phyloP scores from a whole-genome alignment of 2,888 invertebrate genomes.

The Pomacea canaliculata region DNA sequence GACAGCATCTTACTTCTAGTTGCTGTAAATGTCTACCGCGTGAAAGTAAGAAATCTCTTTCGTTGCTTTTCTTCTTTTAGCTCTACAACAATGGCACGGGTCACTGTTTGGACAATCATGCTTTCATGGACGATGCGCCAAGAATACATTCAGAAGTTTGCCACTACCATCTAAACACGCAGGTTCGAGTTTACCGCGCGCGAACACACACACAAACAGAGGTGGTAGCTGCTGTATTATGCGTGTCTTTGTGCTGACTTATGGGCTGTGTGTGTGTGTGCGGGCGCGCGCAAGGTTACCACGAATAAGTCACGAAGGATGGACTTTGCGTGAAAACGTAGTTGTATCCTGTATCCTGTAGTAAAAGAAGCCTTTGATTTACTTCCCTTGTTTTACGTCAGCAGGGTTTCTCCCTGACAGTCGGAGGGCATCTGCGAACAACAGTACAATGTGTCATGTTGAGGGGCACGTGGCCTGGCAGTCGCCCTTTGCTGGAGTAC shows the following conservation, averaged over 20 bases:
- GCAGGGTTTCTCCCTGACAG: constrained; percentile 53
- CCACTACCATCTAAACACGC: constrained; percentile 4
- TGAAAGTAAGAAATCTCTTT: not conserved
- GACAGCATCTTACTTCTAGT: too few species aligned
- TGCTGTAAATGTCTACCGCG: too few species aligned
- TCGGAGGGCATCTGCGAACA: constrained; percentile 41
- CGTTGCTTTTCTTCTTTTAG: not conserved
- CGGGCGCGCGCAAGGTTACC: too few species aligned
- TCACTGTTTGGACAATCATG: constrained; percentile 48
- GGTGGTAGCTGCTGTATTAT: too few species aligned
- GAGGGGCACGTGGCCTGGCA: constrained; percentile 30
- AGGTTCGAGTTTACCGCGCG: not conserved
- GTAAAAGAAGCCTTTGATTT: too few species aligned
- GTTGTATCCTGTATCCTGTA: too few species aligned
- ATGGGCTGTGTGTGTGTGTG: too few species aligned
- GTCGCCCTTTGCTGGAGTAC: constrained; percentile 39
- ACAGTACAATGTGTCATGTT: constrained; percentile 53
- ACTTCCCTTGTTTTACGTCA: not conserved
- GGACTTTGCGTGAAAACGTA: too few species aligned
- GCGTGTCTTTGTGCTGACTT: too few species aligned
- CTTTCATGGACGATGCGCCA: not conserved
- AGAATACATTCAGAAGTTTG: not conserved
- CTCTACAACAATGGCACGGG: constrained; percentile 10
- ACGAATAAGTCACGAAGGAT: too few species aligned
- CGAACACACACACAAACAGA: not conserved